Evolutionary conservation across 2,113 vertebrate species (phyloP), one percentile per base, ranked within the genome.

Genomic region (Catharus minimus): DNA sequence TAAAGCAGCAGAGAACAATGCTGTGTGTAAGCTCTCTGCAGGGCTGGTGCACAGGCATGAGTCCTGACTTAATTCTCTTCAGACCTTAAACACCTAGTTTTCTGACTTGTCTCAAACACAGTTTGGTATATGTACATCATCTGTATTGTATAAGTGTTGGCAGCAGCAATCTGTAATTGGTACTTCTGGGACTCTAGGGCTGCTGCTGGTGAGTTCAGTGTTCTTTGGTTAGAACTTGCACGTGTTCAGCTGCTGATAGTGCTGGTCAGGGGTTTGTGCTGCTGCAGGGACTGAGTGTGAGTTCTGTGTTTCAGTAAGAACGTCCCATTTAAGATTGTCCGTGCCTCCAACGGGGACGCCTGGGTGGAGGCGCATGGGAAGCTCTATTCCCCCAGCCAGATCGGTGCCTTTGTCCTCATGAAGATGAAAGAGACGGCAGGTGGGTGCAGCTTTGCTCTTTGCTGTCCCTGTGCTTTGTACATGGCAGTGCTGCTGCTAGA

Each of bases 371-470:
- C 99, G 85, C 99, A 99, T 67, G 99, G 99, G 60, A 99, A 99
- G 72, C 97, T 99, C 33, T 99, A 99, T 86, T 99, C 99, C 7
- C 99, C 99, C 53, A 99, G 99, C 97, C 99, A 99, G 96, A 98
- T 98, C 0, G 99, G 99, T 71, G 99, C 99, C 87, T 99, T 99
- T 41, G 98, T 99, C 8, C 97, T 99, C 27, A 99, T 99, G 94
- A 99, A 99, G 97, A 99, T 99, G 99, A 99, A 99, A 96, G 99
- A 99, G 76, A 99, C 99, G 19, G 98, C 99, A 97, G 99, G 99
- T 99, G 71, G 95, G 95, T 95, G 18, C 16, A 21, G 61, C 30
- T 52, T 33, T 50, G 30, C 7, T 56, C 27, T 47, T 56, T 33
- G 46, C 32, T 4, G 1, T 26, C 22, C 41, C 30, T 22, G 36